Evolutionary conservation across 2,888 invertebrate species (phyloP).

Genomic region (Mesorhabditis belari): DNA sequence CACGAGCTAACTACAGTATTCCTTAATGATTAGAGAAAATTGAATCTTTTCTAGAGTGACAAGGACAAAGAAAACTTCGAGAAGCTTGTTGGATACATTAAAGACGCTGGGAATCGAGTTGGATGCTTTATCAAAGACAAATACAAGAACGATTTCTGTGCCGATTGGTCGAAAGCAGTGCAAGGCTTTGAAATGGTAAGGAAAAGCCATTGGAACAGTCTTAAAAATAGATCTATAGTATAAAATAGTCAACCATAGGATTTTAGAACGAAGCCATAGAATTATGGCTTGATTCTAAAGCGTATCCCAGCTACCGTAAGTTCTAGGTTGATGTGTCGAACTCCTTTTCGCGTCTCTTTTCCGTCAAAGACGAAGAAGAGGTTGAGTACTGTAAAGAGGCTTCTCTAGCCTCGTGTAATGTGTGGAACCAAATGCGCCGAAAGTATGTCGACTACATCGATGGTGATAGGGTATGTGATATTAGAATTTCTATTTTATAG

Average conservation of each 20-base stretch:
- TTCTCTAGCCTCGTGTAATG: conserved; percentile 81
- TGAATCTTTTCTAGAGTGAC: conserved; percentile 65
- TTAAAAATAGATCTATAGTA: no score
- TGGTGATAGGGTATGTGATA: conserved; percentile 67
- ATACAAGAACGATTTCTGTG: conserved; percentile 85
- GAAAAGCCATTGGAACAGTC: no score
- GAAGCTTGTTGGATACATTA: conserved; percentile 71
- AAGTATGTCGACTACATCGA: conserved; percentile 98
- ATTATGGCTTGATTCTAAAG: neutral
- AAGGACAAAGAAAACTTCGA: conserved; percentile 78
- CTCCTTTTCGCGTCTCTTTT: conserved; percentile 77
- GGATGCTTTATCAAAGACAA: conserved; percentile 89
- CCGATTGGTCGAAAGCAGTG: conserved; percentile 75
- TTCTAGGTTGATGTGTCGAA: conserved; percentile 69
- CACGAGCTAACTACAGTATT: no score
- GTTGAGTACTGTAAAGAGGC: conserved; percentile 83
- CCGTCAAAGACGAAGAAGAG: conserved; percentile 88
- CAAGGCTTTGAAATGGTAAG: conserved; percentile 69
- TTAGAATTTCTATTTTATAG: neutral
- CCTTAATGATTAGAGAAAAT: no score
- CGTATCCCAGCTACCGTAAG: neutral
- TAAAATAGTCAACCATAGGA: no score
- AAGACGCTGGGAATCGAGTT: conserved; percentile 73
- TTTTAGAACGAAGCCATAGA: no score
- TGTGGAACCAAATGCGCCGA: conserved; percentile 88